Percentiles rank a stretch among this genome's conserved stretches.
phyloP scores from a whole-genome alignment of 1,140 invertebrate species.

The Aphis gossypii region DNA sequence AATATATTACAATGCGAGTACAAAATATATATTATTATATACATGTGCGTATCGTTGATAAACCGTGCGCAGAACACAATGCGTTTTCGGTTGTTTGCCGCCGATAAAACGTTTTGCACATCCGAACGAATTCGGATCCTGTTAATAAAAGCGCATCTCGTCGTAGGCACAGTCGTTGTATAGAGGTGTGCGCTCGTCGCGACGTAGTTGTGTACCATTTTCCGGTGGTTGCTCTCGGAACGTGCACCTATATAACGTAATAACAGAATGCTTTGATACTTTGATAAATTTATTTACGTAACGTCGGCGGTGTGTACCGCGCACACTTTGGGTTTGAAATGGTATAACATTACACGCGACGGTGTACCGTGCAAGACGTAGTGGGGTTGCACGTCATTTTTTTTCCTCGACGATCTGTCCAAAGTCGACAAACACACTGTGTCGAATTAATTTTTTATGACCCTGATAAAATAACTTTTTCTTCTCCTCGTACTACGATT shows the following conservation, averaged over 20 bases:
- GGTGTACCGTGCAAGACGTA: neutral
- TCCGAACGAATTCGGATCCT: conserved; percentile 42
- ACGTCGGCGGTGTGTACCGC: too few relatives aligned
- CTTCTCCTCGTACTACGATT: too few relatives aligned
- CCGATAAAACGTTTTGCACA: conserved; percentile 46
- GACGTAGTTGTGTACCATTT: neutral
- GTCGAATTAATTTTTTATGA: too few relatives aligned
- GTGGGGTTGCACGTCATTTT: too few relatives aligned
- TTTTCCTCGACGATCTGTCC: too few relatives aligned
- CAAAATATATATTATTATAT: too few relatives aligned
- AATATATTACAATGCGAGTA: neutral
- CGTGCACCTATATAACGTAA: neutral
- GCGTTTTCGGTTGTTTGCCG: neutral
- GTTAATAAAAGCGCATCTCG: neutral
- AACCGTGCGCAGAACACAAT: neutral
- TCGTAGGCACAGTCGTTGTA: neutral
- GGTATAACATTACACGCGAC: neutral
- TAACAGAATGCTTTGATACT: too few relatives aligned
- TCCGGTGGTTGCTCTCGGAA: neutral
- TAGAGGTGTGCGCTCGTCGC: too few relatives aligned
- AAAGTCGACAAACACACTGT: too few relatives aligned
- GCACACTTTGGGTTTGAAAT: too few relatives aligned
- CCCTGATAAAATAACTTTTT: too few relatives aligned
- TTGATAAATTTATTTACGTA: too few relatives aligned
- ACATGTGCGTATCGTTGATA: neutral